Percentiles rank a stretch among this genome's conserved stretches.
phyloP scores from a whole-genome alignment of 2,888 invertebrate species.

The Malachius bipustulatus region DNA sequence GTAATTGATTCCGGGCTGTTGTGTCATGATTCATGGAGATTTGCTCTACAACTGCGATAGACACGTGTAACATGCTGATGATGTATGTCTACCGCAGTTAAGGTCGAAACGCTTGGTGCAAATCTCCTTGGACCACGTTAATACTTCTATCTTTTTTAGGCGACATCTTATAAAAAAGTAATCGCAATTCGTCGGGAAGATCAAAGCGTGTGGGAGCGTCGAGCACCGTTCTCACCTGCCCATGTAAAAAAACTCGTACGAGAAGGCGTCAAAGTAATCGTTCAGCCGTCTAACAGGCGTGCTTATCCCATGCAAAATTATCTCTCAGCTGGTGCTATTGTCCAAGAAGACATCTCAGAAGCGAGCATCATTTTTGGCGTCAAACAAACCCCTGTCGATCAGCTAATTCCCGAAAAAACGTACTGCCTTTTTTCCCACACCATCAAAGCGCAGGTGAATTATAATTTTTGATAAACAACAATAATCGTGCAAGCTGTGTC shows the following conservation, averaged over 20 bases:
- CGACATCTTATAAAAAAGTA: no score
- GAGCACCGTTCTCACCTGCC: conserved; percentile 86
- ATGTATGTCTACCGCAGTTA: no score
- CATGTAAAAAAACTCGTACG: conserved; percentile 83
- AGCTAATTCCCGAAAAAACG: conserved; percentile 89
- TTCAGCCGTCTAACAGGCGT: conserved; percentile 94
- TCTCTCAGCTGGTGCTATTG: conserved; percentile 79
- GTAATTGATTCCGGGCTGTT: no score
- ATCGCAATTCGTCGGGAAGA: conserved; percentile 85
- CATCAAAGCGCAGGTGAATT: conserved; percentile 77
- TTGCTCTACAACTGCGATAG: no score
- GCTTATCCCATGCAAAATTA: conserved; percentile 98
- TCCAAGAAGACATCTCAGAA: conserved; percentile 94
- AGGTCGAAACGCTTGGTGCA: no score
- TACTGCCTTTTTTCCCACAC: conserved; percentile 99
- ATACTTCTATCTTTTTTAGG: no score
- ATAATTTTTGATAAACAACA: no score
- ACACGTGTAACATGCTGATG: no score
- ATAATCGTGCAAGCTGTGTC: no score
- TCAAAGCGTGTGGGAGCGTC: conserved; percentile 89
- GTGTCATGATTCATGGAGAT: no score
- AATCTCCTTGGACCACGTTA: no score
- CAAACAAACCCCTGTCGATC: conserved; percentile 87
- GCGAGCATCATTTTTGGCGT: conserved; percentile 96
- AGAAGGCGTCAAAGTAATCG: conserved; percentile 85